Evolutionary conservation across 2,797 vertebrate species (phyloP).

Genomic region (Macropus fuliginosus): DNA sequence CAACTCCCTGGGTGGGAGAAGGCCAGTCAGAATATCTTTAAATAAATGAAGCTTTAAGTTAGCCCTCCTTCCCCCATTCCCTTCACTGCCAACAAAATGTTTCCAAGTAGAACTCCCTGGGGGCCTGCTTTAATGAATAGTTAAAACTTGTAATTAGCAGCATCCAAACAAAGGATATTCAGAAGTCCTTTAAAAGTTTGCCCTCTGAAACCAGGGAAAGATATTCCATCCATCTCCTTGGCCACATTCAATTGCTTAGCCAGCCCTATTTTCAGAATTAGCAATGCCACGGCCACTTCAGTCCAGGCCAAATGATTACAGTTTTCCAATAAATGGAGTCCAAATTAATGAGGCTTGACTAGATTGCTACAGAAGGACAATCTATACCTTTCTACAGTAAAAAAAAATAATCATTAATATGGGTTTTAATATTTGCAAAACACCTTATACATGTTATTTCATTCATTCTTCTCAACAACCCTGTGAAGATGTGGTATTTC

Average conservation of each 20-base stretch:
- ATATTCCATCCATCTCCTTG: constrained; percentile 3
- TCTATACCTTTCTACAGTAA: constrained; percentile 1
- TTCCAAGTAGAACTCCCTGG: neutral
- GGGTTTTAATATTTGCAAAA: neutral
- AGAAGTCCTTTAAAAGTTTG: constrained; percentile 10
- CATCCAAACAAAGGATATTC: constrained; percentile 29
- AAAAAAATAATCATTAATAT: neutral
- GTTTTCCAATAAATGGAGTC: neutral
- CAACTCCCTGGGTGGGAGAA: neutral
- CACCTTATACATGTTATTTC: neutral
- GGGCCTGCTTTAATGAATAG: neutral
- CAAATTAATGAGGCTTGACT: constrained; percentile 10
- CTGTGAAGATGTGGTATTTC: neutral
- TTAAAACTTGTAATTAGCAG: neutral
- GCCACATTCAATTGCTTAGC: neutral
- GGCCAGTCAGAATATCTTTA: neutral
- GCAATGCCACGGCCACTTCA: neutral
- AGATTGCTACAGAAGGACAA: neutral
- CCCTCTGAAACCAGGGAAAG: constrained; percentile 2
- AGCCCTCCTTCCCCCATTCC: neutral
- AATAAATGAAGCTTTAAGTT: neutral
- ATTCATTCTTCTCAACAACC: neutral
- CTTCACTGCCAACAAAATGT: neutral
- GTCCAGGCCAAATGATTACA: neutral
- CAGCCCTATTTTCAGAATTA: neutral